A percentile compares a stretch with the other conserved stretches of the same genome.
Conservation (phyloP, 1,140 invertebrate species). For the Atta texana region DNA sequence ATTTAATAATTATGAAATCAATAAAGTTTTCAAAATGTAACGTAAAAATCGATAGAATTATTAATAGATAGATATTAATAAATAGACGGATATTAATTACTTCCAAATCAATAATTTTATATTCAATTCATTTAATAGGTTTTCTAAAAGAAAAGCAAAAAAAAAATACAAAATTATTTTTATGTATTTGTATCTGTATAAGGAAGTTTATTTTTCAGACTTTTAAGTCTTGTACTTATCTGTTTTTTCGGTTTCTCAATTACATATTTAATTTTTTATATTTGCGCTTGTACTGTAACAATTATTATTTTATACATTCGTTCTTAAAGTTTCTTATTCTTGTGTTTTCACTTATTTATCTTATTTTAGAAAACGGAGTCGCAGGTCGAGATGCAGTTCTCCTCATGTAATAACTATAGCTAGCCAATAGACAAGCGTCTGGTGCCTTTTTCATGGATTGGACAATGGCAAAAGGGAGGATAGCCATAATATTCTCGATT, state of each 20-base stretch:
- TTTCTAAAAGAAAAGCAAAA: background rate
- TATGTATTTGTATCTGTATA: background rate
- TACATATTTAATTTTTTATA: background rate
- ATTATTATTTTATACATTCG: background rate
- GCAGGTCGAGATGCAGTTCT: constrained; percentile 69
- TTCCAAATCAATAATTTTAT: too few species aligned
- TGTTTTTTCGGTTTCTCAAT: background rate
- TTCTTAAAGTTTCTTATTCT: background rate
- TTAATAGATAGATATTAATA: too few species aligned
- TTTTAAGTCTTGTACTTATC: background rate
- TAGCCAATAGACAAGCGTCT: constrained; percentile 63
- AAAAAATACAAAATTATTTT: background rate
- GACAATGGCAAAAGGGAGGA: constrained; percentile 75
- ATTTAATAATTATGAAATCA: too few species aligned
- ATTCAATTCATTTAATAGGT: too few species aligned
- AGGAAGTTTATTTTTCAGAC: background rate
- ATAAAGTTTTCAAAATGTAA: too few species aligned
- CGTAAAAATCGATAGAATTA: too few species aligned
- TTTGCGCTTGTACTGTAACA: background rate
- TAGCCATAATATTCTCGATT: constrained; percentile 67
- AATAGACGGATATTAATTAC: too few species aligned
- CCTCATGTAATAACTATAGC: constrained; percentile 50
- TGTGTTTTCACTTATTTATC: constrained; percentile 6
- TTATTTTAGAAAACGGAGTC: constrained; percentile 50
- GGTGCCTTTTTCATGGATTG: constrained; percentile 43